A percentile compares a stretch with the other conserved stretches of the same genome.
Evolutionary conservation across 2,113 vertebrate species (phyloP).

Genomic region (Catharus minimus): DNA sequence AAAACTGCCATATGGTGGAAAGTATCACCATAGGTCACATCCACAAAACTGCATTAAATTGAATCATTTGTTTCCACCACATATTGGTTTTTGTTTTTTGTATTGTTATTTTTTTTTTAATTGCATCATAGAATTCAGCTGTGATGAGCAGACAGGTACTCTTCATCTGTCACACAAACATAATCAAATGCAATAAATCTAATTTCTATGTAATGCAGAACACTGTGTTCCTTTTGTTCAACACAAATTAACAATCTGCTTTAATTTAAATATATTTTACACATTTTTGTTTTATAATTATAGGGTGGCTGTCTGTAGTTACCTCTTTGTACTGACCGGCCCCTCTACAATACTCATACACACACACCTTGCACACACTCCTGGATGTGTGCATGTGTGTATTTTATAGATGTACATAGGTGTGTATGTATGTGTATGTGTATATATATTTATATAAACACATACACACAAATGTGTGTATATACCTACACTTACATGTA

Average conservation of each 20-base stretch:
- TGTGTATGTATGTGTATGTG: conserved; percentile 10
- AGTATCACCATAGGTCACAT: background rate
- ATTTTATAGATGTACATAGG: conserved; percentile 31
- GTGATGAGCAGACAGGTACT: conserved; percentile 21
- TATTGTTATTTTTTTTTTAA: background rate
- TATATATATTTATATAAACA: conserved; percentile 26
- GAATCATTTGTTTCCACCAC: conserved; percentile 18
- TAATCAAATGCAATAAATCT: conserved; percentile 71
- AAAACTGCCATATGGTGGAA: conserved; percentile 5
- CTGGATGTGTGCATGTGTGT: background rate
- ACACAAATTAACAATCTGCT: background rate
- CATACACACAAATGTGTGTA: conserved; percentile 18
- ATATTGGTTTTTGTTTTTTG: background rate
- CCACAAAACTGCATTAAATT: conserved; percentile 4
- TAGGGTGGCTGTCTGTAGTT: conserved; percentile 19
- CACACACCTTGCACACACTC: background rate
- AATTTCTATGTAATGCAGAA: conserved; percentile 54
- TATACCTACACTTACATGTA: conserved; percentile 50
- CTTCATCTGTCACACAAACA: conserved; percentile 47
- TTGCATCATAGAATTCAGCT: background rate
- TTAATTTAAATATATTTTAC: background rate
- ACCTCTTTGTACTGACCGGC: background rate
- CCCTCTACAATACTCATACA: background rate
- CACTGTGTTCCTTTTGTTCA: conserved; percentile 53
- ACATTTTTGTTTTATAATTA: background rate